phyloP scores from a whole-genome alignment of 1,140 invertebrate genomes.

The Leptinotarsa defecta region DNA sequence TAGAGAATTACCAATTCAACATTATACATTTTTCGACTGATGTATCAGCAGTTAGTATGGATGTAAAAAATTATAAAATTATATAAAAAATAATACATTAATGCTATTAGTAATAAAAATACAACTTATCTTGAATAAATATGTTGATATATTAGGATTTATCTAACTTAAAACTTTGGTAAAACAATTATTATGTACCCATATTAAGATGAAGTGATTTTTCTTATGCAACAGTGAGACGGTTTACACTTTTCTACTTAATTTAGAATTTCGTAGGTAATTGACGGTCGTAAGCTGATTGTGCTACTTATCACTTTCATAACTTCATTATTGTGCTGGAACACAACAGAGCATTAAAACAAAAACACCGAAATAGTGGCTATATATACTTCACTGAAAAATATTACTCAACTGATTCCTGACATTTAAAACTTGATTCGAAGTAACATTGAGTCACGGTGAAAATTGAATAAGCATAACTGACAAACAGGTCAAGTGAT shows the following conservation, averaged over 20 bases:
- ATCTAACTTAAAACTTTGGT: conserved; percentile 52
- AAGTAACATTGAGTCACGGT: too few relatives aligned
- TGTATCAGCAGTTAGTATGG: conserved; percentile 32
- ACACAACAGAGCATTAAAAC: not conserved
- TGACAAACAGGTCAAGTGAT: not conserved
- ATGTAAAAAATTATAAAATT: conserved; percentile 52
- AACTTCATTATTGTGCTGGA: conserved; percentile 13
- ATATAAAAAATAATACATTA: conserved; percentile 52
- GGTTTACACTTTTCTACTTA: conserved; percentile 1
- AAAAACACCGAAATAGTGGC: not conserved
- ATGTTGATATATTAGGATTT: conserved; percentile 43
- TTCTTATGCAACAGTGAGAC: not conserved
- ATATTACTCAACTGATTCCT: too few relatives aligned
- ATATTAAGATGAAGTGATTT: conserved; percentile 26
- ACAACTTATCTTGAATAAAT: conserved; percentile 47
- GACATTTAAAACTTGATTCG: too few relatives aligned
- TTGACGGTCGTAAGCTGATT: conserved; percentile 38
- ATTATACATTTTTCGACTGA: conserved; percentile 33
- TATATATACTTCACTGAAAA: too few relatives aligned
- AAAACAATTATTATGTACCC: conserved; percentile 46
- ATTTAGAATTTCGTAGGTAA: conserved; percentile 36
- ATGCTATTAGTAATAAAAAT: conserved; percentile 40
- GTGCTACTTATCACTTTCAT: conserved; percentile 32
- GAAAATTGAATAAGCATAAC: too few relatives aligned
- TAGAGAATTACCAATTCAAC: conserved; percentile 45